Percentiles rank a stretch among this genome's conserved stretches.
Conservation (phyloP, 1,140 invertebrate species). For the Zaprionus kolodkinae region DNA sequence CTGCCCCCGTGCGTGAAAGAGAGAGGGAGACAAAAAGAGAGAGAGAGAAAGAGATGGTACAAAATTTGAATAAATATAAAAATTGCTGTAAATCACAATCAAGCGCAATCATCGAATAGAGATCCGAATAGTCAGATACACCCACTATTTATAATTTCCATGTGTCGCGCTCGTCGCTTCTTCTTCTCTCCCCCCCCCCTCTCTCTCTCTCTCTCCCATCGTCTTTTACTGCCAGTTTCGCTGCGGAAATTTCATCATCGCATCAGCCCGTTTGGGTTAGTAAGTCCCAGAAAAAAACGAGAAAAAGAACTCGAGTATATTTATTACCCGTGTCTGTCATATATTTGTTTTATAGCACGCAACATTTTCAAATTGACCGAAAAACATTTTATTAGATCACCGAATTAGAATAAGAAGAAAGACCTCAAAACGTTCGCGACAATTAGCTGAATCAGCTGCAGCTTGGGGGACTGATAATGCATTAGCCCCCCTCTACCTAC, state of each 20-base stretch:
- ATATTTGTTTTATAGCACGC: constrained; percentile 76
- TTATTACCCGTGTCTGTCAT: constrained; percentile 70
- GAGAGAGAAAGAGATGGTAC: neutral
- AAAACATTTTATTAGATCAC: constrained; percentile 79
- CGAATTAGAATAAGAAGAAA: constrained; percentile 48
- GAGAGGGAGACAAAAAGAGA: neutral
- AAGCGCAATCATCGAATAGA: constrained; percentile 74
- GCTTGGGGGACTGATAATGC: neutral
- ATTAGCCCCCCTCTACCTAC: neutral
- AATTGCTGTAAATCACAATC: constrained; percentile 80
- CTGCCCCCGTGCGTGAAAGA: neutral
- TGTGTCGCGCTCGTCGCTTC: neutral
- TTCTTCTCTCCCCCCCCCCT: neutral
- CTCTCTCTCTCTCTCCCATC: neutral
- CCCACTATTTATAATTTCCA: constrained; percentile 72
- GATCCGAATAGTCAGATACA: constrained; percentile 50
- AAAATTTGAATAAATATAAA: constrained; percentile 77
- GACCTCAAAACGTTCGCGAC: constrained; percentile 28
- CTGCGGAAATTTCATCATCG: constrained; percentile 67
- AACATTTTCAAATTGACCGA: constrained; percentile 79
- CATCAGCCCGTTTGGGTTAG: constrained; percentile 43
- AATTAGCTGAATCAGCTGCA: constrained; percentile 59
- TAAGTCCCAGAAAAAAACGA: neutral
- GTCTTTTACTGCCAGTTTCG: constrained; percentile 49
- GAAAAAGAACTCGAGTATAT: constrained; percentile 63